These are phyloP conservation scores for Sturnira hondurensis DNA, from an alignment of 2,113 vertebrate genomes.

Conservation along the genomic window DNA sequence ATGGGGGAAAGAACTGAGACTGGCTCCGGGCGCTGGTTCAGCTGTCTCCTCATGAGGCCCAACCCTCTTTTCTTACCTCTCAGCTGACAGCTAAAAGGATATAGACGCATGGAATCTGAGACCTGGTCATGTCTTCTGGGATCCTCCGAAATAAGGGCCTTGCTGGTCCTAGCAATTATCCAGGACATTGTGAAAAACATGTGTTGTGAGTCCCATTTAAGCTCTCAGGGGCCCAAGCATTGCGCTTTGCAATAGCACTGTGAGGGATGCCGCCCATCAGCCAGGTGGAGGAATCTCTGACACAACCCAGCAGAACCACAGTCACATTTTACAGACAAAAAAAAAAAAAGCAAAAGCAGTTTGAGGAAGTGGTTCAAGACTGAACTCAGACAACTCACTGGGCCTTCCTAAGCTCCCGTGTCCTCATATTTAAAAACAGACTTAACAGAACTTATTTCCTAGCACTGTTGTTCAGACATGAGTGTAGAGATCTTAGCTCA, in stretches of 20 bases:
- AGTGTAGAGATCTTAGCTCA: background rate
- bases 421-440: background rate
- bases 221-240: background rate
- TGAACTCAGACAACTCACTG: background rate
- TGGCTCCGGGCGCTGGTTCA: slow-evolving; percentile 42
- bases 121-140: background rate
- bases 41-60: background rate
- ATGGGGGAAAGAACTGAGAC: background rate
- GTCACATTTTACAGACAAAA: background rate
- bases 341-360: background rate
- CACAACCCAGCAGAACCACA: background rate
- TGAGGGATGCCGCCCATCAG: background rate
- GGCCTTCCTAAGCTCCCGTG: accelerated
- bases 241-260: background rate
- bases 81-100: background rate
- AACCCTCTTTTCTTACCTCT: background rate
- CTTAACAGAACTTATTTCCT: background rate
- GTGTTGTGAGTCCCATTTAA: background rate
- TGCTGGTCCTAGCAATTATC: background rate
- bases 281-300: background rate
- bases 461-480: background rate
- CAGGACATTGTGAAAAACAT: background rate
- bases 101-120: background rate
- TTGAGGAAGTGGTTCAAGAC: background rate
- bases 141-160: background rate